Evolutionary conservation across 30 jellyfish, hydroid and myxozoan genomes (phyloP), one percentile per base, ranked within the genome.

Genomic region (Aurelia sp.): DNA sequence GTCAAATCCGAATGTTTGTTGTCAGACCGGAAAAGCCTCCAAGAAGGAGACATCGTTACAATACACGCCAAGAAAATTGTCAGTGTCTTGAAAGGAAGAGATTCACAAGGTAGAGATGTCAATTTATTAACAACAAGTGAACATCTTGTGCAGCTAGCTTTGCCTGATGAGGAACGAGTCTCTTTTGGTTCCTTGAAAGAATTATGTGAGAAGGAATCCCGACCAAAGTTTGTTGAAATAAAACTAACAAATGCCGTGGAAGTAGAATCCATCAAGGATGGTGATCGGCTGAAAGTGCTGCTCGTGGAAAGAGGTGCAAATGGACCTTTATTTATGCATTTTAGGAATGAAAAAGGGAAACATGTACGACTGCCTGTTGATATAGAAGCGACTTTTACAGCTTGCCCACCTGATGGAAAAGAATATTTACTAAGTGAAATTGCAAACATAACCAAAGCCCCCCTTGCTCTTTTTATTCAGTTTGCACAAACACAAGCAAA

Each of bases 191-290:
- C 96, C 2, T 71, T 93, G 65, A 58, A 51, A 52, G 96, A 73
- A 41, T 79, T 93, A 4, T 96, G 97, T 63, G 63, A 66, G 27
- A 55, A 69, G 41, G 97, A 93, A 31, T 78, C 92, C 4, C 50
- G 90, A 12, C 98, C 98, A 17, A 88, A 83, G 70, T 93, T 88
- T 88, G 98, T 93, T 40, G 95, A 93, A 82, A 88, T 93, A 57
- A 89, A 69, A 12, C 41, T 74, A 7, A 80, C 67, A 21, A 58
- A 57, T 33, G 84, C 48, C 41, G 51, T 33, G 40, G 79, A 69
- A 63, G 79, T 50, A 17, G 86, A 87, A 27, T 24, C 91, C 8
- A 74, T 78, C 16, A 41, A 55, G 27, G 70, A 66, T 67, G 98
- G 97, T 12, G 98, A 93, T 64, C 91, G 97, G 10, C 58, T 93